Conservation (phyloP, 2,113 vertebrate genomes). For the Chamaea fasciata region DNA sequence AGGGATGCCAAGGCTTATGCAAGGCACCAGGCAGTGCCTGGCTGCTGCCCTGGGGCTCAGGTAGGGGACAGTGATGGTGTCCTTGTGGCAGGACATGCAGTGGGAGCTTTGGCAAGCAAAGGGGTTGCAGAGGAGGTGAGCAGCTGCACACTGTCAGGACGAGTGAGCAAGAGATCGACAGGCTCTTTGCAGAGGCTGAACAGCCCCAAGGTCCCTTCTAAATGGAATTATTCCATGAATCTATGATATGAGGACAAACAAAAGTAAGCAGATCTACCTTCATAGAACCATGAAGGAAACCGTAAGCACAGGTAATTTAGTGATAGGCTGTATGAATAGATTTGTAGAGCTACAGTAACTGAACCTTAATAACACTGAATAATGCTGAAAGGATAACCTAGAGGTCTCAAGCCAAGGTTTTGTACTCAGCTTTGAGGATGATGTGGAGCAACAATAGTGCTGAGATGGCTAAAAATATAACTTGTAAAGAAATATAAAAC, state of each 20-base stretch:
- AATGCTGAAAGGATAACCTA: neutral
- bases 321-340: neutral
- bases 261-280: neutral
- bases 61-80: rapidly evolving
- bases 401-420: neutral
- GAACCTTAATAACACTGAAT: neutral
- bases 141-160: neutral
- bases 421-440: neutral
- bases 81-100: neutral
- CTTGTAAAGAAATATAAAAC: neutral
- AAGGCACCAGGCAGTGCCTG: neutral
- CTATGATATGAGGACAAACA: neutral
- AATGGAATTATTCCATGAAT: neutral
- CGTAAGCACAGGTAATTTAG: neutral
- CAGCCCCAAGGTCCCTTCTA: neutral
- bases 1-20: neutral
- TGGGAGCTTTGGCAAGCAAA: neutral
- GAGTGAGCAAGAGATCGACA: neutral
- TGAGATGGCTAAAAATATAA: neutral
- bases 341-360: neutral
- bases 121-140: neutral
- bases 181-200: neutral
- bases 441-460: neutral
- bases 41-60: neutral
- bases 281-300: neutral